phyloP scores from a whole-genome alignment of 2,888 invertebrate genomes.

The Lycaena phlaeas region DNA sequence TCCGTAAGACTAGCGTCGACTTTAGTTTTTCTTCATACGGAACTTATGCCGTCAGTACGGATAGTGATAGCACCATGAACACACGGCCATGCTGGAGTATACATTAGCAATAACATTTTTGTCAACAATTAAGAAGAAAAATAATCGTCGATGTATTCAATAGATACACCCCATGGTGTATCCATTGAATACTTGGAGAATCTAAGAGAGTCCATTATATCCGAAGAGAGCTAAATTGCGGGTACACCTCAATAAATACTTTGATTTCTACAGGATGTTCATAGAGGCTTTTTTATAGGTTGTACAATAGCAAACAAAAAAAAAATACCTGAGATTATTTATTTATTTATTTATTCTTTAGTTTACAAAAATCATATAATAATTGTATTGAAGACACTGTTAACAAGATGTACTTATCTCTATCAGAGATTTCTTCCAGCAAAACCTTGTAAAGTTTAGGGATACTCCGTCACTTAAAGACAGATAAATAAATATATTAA shows the following conservation, averaged over 20 bases:
- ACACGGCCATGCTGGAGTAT: constrained; percentile 14
- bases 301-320: constrained; percentile 7
- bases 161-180: too few relatives aligned
- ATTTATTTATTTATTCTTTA: too few relatives aligned
- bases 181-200: neutral
- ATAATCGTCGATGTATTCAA: constrained; percentile 5
- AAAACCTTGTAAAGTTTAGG: too few relatives aligned
- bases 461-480: too few relatives aligned
- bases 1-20: too few relatives aligned
- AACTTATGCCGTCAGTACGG: too few relatives aligned
- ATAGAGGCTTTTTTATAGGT: neutral
- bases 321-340: constrained; percentile 12
- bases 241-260: neutral
- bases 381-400: too few relatives aligned
- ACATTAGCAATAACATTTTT: constrained; percentile 14
- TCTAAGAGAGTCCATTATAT: neutral
- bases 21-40: too few relatives aligned
- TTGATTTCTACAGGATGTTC: neutral
- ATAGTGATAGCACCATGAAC: constrained; percentile 1
- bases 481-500: too few relatives aligned
- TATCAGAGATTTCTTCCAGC: too few relatives aligned
- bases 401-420: too few relatives aligned
- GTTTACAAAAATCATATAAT: too few relatives aligned
- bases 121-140: constrained; percentile 12
- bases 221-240: neutral